Evolutionary conservation across 1,140 invertebrate species (phyloP), one percentile per base, ranked within the genome.

Genomic region (Conus ventricosus): DNA sequence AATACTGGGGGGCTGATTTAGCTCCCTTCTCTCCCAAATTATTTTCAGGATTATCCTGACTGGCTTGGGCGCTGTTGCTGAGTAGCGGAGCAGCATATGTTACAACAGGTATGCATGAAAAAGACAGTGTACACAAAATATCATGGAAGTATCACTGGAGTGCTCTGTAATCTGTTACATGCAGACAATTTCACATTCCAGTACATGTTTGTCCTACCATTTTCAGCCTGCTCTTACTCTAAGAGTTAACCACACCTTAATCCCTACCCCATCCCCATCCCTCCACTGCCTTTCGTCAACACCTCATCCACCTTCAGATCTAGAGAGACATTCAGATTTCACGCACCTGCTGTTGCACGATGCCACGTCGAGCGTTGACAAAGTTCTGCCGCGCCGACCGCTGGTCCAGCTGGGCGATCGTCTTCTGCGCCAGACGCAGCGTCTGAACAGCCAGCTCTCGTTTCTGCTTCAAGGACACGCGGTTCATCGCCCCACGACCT

Each of bases 331-430:
- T 20, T 13, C 60, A 63, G 11, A 63, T 20, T 13, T 71, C 11
- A 23, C 23, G 6, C 67, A 71, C 67, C 67, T 71, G 67, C 53
- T 81, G 80, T 54, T 55, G 76, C 76, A 39, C 39, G 20, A 81
- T 81, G 39, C 80, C 80, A 54, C 80, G 80, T 17, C 80, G 80
- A 53, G 51, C 39, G 80, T 81, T 81, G 5, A 81, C 80, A 54
- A 54, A 17, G 17, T 17, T 81, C 80, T 81, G 80, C 39, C 80
- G 80, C 7, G 80, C 80, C 8, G n/a, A 11, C 80, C 55, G 80
- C 51, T 81, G 80, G 23, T 81, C 80, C 80, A 81, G 80, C 80
- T 55, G 80, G 4, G 39, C 80, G 51, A 81, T 81, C 51, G 51
- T 81, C 17, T 53, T 81, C 17, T 51, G 39, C 80, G 80, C 80